Evolutionary conservation across 2,888 invertebrate species (phyloP).

Genomic region (Drosophila histrio): DNA sequence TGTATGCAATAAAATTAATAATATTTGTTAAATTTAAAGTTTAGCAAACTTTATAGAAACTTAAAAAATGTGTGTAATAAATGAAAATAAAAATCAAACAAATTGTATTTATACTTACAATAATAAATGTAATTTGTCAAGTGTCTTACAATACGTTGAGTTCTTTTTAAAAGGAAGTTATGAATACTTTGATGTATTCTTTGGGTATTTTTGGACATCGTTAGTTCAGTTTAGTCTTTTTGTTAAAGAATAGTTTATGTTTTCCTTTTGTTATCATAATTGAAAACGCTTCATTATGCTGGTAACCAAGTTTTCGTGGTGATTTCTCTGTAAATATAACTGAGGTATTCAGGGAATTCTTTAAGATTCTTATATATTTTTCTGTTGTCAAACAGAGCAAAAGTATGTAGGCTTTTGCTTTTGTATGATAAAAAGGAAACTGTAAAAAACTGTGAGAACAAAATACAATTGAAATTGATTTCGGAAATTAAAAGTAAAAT

Average conservation of each 20-base stretch:
- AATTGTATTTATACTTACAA: constrained; percentile 44
- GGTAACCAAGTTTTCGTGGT: too few relatives aligned
- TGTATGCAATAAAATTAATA: constrained; percentile 15
- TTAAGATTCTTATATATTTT: too few relatives aligned
- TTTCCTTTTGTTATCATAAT: too few relatives aligned
- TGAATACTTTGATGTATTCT: background rate
- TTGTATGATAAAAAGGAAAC: background rate
- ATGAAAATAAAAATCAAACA: background rate
- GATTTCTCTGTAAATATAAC: too few relatives aligned
- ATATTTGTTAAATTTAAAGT: constrained; percentile 4
- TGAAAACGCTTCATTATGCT: too few relatives aligned
- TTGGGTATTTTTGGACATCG: background rate
- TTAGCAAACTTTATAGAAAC: constrained; percentile 7
- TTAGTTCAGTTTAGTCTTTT: too few relatives aligned
- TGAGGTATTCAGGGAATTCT: too few relatives aligned
- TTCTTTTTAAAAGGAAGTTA: background rate
- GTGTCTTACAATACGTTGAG: constrained; percentile 45
- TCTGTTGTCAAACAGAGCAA: background rate
- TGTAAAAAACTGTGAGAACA: background rate
- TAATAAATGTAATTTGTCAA: constrained; percentile 53
- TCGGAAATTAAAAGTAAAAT: constrained; percentile 38
- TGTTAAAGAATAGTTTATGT: too few relatives aligned
- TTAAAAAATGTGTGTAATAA: constrained; percentile 22
- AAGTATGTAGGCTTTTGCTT: background rate
- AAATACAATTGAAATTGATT: background rate